Evolutionary conservation across 2,888 invertebrate species (phyloP), one percentile per base, ranked within the genome.

Genomic region (Parnassius orleans): DNA sequence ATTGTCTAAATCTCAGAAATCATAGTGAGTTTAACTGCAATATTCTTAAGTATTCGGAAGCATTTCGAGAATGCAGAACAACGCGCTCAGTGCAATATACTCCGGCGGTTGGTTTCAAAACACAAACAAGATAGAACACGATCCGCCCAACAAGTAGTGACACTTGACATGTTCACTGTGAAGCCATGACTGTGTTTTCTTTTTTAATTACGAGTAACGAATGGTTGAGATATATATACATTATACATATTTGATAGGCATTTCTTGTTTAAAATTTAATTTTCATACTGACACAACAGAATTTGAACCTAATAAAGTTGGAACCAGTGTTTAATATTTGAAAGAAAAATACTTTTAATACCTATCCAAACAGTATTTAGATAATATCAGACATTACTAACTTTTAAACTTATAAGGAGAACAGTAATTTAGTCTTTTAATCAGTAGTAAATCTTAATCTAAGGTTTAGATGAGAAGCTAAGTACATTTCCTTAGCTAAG

Each of bases 71-170:
- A 64, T 65, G 68, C 64, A 65, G 64, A 67, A 64, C 65, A 68
- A 66, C 66, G 58, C 59, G 66, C 69, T 65, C 64, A 73, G 78
- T 74, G 77, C 74, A 79, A 75, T 76, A 74, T 73, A 71, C 75
- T 70, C 74, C 70, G 69, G n/a, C 46, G 12, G 46, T 70, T 74
- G 12, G 46, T 70, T 74, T 72, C 73, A 73, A 73, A 71, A 78
- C 76, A 78, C 78, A 82, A 85, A 80, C 84, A 78, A 83, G 86
- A 86, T 86, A 86, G 78, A 77, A 79, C 86, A 86, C 86, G 86
- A 82, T 80, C 79, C 78, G 69, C 68, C 68, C 69, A 70, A 71
- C 75, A 72, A 83, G 81, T 74, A 83, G 81, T 74, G 79, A 72
- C 78, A 69, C 86, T 86, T 81, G 82, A 84, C 81, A 79, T 83